phyloP scores from a whole-genome alignment of 2,797 vertebrate genomes.

The Squalus acanthias region DNA sequence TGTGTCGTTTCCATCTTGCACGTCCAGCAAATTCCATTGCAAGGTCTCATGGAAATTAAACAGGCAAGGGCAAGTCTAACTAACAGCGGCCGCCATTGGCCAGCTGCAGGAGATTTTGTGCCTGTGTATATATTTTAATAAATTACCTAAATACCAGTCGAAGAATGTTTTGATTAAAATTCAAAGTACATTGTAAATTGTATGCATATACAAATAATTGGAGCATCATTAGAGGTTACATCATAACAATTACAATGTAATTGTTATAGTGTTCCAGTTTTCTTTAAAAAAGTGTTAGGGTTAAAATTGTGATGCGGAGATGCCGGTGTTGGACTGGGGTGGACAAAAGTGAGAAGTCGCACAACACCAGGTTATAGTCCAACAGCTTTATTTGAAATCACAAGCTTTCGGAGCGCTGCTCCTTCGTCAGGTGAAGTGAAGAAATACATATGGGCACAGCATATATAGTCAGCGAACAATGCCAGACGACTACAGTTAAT shows the following conservation, averaged over 20 bases:
- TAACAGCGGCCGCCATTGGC: background rate
- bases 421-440: no score
- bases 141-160: background rate
- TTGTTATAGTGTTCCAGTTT: no score
- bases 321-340: no score
- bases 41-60: background rate
- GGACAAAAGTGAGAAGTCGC: no score
- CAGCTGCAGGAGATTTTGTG: background rate
- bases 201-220: background rate
- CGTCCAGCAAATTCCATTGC: background rate
- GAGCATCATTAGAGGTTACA: background rate
- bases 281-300: no score
- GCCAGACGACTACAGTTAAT: no score
- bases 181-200: background rate
- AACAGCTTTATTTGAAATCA: no score
- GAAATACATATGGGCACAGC: no score
- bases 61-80: background rate
- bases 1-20: background rate
- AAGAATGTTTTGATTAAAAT: conserved; percentile 6
- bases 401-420: no score
- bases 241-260: background rate
- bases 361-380: no score
- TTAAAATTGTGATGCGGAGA: no score
- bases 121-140: background rate
- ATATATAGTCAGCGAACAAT: no score